Evolutionary conservation across 53 echinoderm and acorn worm genomes (phyloP), one percentile per base, ranked within the genome.

Genomic region (Arbacia lixula): DNA sequence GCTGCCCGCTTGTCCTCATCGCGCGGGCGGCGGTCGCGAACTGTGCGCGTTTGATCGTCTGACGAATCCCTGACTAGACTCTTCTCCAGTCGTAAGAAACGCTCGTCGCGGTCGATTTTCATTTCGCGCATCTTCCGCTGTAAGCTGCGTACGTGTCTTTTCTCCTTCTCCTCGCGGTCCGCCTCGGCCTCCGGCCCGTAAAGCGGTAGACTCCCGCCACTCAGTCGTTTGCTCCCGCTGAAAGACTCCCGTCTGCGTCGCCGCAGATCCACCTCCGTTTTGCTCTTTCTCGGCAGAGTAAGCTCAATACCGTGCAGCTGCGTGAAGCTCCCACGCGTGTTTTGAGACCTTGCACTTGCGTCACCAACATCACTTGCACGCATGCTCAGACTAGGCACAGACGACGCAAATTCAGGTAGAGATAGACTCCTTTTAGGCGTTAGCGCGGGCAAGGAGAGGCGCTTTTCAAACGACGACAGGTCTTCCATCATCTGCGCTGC

Each of bases 131-230:
- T 83, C 54, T 87, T 62, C 3, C 60, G 78, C 39, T 91, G 91
- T 26, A 89, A 80, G 40, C 83, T 74, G 30, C 76, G 61, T 6
- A 95, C 78, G 39, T 86, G 60, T 8, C 81, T 50, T 34, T 52
- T 73, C 26, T 90, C 89, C 53, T 86, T 86, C 65, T 67, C 60
- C 52, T 88, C 86, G 56, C 87, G 82, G 49, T 83, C 78, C 28
- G 86, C 90, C 17, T 90, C 87, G 12, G 66, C 83, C 19, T 93
- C 88, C 11, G 91, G 88, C 3, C 90, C 95, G 64, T 95, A 95
- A 16, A 95, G 36, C 4, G 92, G 95, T 43, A 87, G 49, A 29
- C 74, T 76, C n/a, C 34, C 68, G 22, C 91, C 91, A 43, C 82
- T 74, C 25, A 88, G 68, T 28, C 87, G 76, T 4, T 27, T 10